These are phyloP conservation scores for Melipona bicolor DNA, from an alignment of 2,888 invertebrate species.

Conservation along the genomic window DNA sequence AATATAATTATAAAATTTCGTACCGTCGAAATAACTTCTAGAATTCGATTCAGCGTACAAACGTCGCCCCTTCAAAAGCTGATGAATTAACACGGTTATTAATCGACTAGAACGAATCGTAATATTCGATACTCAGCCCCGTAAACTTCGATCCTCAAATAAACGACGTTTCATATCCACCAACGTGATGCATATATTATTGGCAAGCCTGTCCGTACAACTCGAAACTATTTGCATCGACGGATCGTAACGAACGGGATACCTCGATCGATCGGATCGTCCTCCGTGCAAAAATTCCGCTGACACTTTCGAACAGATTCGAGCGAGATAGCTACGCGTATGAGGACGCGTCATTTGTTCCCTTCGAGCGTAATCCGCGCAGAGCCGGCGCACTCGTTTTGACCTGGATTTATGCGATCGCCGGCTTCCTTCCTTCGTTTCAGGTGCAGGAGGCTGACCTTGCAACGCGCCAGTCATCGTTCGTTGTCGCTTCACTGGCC, in stretches of 20 bases:
- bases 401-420: constrained; percentile 64
- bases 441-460: constrained; percentile 53
- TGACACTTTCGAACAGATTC: constrained; percentile 30
- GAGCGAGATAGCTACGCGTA: neutral
- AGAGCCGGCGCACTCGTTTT: constrained; percentile 42
- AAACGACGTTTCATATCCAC: no score
- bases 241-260: neutral
- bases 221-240: neutral
- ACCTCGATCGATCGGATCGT: neutral
- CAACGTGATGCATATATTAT: neutral
- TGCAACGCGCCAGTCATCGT: constrained; percentile 66
- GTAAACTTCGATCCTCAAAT: no score
- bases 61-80: no score
- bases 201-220: neutral
- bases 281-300: neutral
- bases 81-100: no score
- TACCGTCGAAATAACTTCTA: no score
- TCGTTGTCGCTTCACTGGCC: constrained; percentile 58
- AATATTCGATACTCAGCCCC: no score
- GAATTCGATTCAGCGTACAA: no score
- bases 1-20: no score
- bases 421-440: constrained; percentile 61
- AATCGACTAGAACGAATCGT: no score
- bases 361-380: constrained; percentile 39
- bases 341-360: constrained; percentile 56